These are phyloP conservation scores for Paragorgia papillata DNA, from an alignment of 92 coral and sea anemone species.

Conservation along the genomic window DNA sequence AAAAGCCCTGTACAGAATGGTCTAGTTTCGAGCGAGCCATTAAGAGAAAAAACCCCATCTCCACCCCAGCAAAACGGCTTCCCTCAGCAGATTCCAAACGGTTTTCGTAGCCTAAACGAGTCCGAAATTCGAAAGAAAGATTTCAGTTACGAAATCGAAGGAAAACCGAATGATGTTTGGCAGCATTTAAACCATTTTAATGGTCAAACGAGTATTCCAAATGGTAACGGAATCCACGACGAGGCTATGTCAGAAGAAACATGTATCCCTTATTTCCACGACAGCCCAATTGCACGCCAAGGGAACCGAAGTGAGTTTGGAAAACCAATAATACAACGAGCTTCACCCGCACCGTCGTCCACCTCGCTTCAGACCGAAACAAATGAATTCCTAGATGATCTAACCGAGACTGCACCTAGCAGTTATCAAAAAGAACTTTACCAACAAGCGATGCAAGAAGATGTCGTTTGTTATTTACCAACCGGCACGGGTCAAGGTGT, in stretches of 20 bases:
- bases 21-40: background rate
- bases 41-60: constrained; percentile 8
- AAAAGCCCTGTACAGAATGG: constrained; percentile 24
- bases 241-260: background rate
- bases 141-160: background rate
- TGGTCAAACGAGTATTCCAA: background rate
- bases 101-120: background rate
- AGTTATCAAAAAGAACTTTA: constrained; percentile 79
- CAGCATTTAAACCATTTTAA: background rate
- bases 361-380: constrained; percentile 52
- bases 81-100: background rate
- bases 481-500: constrained; percentile 93
- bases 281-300: background rate
- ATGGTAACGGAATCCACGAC: background rate
- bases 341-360: constrained; percentile 63
- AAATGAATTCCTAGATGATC: constrained; percentile 39
- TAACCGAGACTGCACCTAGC: constrained; percentile 68
- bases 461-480: constrained; percentile 87
- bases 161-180: background rate
- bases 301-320: constrained; percentile 18
- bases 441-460: constrained; percentile 70
- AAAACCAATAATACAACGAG: constrained; percentile 78
- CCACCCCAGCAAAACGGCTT: constrained; percentile 29
- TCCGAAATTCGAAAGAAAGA: background rate
- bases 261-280: background rate